Evolutionary conservation across 2,888 invertebrate species (phyloP).

Genomic region (Parnassius mnemosyne): DNA sequence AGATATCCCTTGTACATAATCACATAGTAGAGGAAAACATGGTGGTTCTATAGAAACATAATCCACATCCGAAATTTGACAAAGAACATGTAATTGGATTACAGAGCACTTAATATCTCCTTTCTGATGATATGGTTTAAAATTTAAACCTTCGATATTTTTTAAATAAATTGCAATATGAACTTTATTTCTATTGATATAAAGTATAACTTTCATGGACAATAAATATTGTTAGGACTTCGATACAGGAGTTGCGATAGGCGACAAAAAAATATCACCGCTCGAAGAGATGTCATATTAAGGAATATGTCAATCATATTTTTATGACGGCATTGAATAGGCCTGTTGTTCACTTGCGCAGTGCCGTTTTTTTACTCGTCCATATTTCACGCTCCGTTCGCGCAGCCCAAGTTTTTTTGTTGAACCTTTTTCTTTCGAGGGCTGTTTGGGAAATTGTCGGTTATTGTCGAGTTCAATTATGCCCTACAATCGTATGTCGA

Average conservation of each 20-base stretch:
- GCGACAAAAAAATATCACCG: conserved; percentile 80
- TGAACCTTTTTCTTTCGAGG: conserved; percentile 48
- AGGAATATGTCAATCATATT: conserved; percentile 80
- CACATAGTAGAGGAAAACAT: conserved; percentile 64
- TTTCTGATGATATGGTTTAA: conserved; percentile 57
- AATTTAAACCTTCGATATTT: conserved; percentile 38
- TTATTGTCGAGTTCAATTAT: conserved; percentile 43
- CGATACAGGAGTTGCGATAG: conserved; percentile 44
- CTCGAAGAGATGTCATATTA: conserved; percentile 78
- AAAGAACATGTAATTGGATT: conserved; percentile 78
- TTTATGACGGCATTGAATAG: conserved; percentile 74
- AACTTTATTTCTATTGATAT: background rate
- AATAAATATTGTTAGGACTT: conserved; percentile 24
- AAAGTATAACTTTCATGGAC: conserved; percentile 26
- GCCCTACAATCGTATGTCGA: conserved; percentile 41
- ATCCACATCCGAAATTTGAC: conserved; percentile 76
- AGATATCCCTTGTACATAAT: conserved; percentile 68
- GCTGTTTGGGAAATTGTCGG: conserved; percentile 48
- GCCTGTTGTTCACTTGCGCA: conserved; percentile 73
- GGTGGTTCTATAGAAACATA: conserved; percentile 73
- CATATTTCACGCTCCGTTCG: conserved; percentile 76
- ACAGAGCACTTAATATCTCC: conserved; percentile 75
- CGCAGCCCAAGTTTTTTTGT: conserved; percentile 54
- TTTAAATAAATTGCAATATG: conserved; percentile 19
- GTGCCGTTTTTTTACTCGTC: conserved; percentile 50